phyloP scores from a whole-genome alignment of 2,797 vertebrate species.

The Micrastur ruficollis region DNA sequence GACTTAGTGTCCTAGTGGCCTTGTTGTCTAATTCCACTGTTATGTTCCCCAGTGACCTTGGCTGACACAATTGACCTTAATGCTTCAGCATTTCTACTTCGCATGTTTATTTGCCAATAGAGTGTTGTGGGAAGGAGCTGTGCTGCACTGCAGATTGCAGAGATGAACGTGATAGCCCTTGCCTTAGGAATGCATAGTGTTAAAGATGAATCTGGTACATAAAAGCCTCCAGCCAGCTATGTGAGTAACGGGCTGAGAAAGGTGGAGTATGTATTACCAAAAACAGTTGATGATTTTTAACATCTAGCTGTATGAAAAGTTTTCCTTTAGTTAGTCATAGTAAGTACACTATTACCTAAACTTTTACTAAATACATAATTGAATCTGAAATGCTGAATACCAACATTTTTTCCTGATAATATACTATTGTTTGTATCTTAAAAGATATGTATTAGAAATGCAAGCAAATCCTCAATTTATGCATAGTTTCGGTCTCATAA shows the following conservation, averaged over 20 bases:
- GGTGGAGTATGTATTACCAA: neutral
- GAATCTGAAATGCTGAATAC: neutral
- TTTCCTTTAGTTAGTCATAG: neutral
- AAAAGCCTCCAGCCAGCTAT: neutral
- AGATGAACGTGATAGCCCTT: neutral
- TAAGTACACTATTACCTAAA: neutral
- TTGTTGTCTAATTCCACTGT: neutral
- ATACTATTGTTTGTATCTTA: neutral
- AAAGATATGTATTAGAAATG: neutral
- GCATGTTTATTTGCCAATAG: neutral
- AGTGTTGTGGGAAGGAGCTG: neutral
- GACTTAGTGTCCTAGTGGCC: neutral
- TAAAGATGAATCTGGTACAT: neutral
- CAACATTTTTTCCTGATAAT: neutral
- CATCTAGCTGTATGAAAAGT: neutral
- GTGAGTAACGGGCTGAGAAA: neutral
- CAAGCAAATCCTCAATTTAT: neutral
- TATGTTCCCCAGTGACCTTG: neutral
- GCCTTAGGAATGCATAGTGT: neutral
- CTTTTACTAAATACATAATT: neutral
- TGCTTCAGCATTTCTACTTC: neutral
- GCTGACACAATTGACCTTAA: neutral
- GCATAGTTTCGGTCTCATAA: neutral
- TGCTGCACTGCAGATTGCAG: neutral
- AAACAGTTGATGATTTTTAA: neutral